Percentiles rank a stretch among this genome's conserved stretches.
Evolutionary conservation across 2,888 invertebrate species (phyloP).

Genomic region (Coelopa pilipes): DNA sequence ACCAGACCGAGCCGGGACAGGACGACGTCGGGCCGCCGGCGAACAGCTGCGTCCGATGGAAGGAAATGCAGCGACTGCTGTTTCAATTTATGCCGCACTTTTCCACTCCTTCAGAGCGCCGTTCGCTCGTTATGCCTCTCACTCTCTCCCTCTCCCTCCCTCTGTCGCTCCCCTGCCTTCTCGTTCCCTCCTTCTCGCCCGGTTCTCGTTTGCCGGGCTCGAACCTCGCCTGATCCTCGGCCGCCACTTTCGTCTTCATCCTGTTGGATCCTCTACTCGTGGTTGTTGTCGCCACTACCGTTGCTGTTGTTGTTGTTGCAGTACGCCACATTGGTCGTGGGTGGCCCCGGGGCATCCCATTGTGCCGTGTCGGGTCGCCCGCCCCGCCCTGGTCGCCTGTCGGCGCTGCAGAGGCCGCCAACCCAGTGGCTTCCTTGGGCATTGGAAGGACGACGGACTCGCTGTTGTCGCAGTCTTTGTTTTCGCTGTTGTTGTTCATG

Average conservation of each 20-base stretch:
- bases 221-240: background rate
- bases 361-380: background rate
- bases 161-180: background rate
- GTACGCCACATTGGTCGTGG: too few relatives aligned
- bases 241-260: background rate
- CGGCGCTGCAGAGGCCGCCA: constrained; percentile 7
- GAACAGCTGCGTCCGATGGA: constrained; percentile 11
- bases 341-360: background rate
- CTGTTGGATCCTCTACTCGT: background rate
- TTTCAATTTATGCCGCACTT: constrained; percentile 20
- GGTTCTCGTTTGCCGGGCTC: too few relatives aligned
- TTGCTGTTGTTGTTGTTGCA: background rate
- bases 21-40: background rate
- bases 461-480: constrained; percentile 13
- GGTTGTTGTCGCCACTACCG: background rate
- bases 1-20: background rate
- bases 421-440: background rate
- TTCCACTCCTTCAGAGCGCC: background rate
- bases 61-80: constrained; percentile 36
- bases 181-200: background rate
- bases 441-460: background rate
- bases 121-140: too few relatives aligned
- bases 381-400: background rate
- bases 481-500: background rate
- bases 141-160: too few relatives aligned